Percentiles rank a stretch among this genome's conserved stretches.
Evolutionary conservation across 2,797 vertebrate species (phyloP).

Genomic region (Nannoperca australis): DNA sequence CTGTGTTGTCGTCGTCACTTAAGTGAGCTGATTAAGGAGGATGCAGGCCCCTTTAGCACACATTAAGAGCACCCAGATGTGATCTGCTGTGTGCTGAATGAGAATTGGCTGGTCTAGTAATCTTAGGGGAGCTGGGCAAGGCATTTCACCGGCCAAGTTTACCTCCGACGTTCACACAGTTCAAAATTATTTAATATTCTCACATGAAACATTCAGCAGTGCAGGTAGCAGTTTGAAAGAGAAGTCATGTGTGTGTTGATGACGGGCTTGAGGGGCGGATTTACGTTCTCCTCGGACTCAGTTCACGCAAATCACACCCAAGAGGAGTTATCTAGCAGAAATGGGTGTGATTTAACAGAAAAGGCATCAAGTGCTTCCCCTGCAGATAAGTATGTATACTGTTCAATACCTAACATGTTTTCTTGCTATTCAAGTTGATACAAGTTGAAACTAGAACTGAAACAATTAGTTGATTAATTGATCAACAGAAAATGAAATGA

Average conservation of each 20-base stretch:
- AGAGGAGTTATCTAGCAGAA: slow-evolving; percentile 26
- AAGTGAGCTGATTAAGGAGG: slow-evolving; percentile 88
- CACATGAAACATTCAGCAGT: slow-evolving; percentile 41
- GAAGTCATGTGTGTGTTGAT: slow-evolving; percentile 36
- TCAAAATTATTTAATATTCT: slow-evolving; percentile 58
- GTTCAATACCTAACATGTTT: slow-evolving; percentile 2
- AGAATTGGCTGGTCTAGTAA: slow-evolving; percentile 80
- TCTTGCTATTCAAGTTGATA: not conserved
- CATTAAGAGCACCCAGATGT: slow-evolving; percentile 84
- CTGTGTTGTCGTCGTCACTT: slow-evolving; percentile 87
- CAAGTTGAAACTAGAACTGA: not conserved
- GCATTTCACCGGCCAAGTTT: slow-evolving; percentile 73
- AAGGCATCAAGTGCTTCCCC: not conserved
- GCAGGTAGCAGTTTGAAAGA: slow-evolving; percentile 31
- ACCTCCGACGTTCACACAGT: slow-evolving; percentile 45
- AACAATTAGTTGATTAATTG: not conserved
- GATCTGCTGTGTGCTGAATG: slow-evolving; percentile 84
- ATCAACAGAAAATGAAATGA: not conserved
- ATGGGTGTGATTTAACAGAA: slow-evolving; percentile 20
- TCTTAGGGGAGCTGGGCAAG: slow-evolving; percentile 71
- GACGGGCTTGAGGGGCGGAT: slow-evolving; percentile 34
- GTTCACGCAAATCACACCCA: slow-evolving; percentile 66
- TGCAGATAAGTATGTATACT: slow-evolving; percentile 9
- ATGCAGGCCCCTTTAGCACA: slow-evolving; percentile 82
- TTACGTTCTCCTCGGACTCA: slow-evolving; percentile 37